Evolutionary conservation across 1,140 invertebrate genomes (phyloP), one percentile per base, ranked within the genome.

Genomic region (Drosophila lowei): DNA sequence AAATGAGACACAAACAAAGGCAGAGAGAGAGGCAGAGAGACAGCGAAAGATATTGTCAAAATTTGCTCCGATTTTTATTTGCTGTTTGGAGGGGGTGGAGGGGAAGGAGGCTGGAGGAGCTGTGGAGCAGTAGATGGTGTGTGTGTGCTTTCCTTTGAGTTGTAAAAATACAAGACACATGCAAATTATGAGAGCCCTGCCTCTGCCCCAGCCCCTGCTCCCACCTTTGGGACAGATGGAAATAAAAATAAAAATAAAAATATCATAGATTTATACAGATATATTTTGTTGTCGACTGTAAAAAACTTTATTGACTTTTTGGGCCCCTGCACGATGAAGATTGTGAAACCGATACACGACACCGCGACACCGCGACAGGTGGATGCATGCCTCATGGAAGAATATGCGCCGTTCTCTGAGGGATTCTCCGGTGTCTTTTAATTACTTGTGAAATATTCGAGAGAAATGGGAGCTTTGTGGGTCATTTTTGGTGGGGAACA

Each of bases 131-230:
- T 1, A 13, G 34, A 9, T n/a, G 38, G 28, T 44, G 46, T 53
- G 54, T 60, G 60, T 34, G 34, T 5, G 23, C 5, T 11, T 38
- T 38, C 64, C 64, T 57, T 61, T 48, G 52, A 23, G 72, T 25
- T 42, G 62, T 80, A 72, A 80, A 80, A 80, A 81, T 77, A 81
- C 61, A 60, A 72, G 78, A 77, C 59, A 80, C 73, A 77, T 79
- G 78, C 79, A 73, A 77, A 78, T 83, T 83, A 73, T 73, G 54
- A 59, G 23, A 8, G 30, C 58, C 42, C 41, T n/a, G 58, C 42
- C 41, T 8, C 44, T 42, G 43, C 34, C 38, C 21, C 56, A 23
- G 25, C 30, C 16, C 7, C 30, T 6, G 38, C 41, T 63, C 43
- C 5, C 23, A 4, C 23, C 5, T 23, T 54, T 61, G 54, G 75